These are phyloP conservation scores for Formica aserva DNA, from an alignment of 2,888 invertebrate genomes.

Conservation along the genomic window DNA sequence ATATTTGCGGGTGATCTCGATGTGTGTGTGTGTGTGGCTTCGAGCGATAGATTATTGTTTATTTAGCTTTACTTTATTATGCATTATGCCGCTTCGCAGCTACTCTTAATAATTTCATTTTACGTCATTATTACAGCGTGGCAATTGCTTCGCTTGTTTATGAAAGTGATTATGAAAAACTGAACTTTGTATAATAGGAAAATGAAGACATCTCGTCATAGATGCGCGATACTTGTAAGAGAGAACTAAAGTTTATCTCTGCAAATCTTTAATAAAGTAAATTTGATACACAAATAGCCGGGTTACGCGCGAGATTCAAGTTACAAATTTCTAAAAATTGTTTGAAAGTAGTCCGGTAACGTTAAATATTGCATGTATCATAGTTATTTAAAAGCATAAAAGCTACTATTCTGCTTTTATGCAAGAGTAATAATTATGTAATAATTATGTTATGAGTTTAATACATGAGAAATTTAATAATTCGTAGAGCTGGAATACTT, in stretches of 20 bases:
- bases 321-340: slow-evolving; percentile 9
- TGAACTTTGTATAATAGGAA: neutral
- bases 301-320: neutral
- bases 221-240: neutral
- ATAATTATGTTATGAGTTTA: neutral
- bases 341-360: neutral
- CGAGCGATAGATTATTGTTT: neutral
- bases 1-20: neutral
- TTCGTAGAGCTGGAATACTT: neutral
- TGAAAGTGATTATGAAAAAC: slow-evolving; percentile 6
- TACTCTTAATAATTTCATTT: slow-evolving; percentile 7
- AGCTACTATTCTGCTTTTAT: neutral
- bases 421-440: neutral
- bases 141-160: neutral
- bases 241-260: slow-evolving; percentile 18
- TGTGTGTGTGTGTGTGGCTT: neutral
- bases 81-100: neutral
- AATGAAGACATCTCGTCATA: neutral
- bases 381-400: slow-evolving; percentile 23
- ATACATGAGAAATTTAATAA: slow-evolving; percentile 5
- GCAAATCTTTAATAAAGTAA: slow-evolving; percentile 16
- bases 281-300: neutral
- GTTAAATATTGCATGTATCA: slow-evolving; percentile 9
- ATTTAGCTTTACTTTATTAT: slow-evolving; percentile 2
- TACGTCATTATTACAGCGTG: slow-evolving; percentile 15